These are phyloP conservation scores for Strigamia transsilvanica DNA, from an alignment of 2,888 invertebrate species.

Conservation along the genomic window DNA sequence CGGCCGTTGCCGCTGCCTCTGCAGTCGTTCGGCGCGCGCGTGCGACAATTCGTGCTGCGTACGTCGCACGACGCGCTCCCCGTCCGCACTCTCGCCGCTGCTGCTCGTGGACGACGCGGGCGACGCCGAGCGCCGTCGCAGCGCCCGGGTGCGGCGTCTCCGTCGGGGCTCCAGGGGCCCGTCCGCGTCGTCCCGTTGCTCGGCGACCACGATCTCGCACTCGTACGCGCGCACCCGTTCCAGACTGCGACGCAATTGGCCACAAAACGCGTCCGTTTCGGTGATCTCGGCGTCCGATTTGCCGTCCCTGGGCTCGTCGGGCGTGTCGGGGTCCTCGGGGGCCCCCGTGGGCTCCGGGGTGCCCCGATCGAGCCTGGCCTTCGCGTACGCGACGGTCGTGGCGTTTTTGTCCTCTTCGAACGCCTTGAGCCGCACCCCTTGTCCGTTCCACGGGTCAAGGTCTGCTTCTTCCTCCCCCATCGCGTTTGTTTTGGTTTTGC, in stretches of 20 bases:
- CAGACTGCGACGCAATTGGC: not conserved
- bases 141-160: not conserved
- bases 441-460: slow-evolving; percentile 26
- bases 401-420: not conserved
- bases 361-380: not conserved
- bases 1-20: not conserved
- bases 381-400: not conserved
- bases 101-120: not conserved
- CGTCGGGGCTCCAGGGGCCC: not conserved
- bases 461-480: slow-evolving; percentile 34
- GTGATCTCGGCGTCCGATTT: not conserved
- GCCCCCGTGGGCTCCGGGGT: not conserved
- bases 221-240: not conserved
- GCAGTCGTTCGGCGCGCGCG: not conserved
- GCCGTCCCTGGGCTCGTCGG: not conserved
- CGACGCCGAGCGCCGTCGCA: not conserved
- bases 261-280: not conserved
- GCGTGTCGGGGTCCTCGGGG: not conserved
- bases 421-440: slow-evolving; percentile 11
- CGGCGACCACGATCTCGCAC: not conserved
- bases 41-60: slow-evolving; percentile 32
- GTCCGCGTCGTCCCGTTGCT: not conserved
- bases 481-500: slow-evolving; percentile 1
- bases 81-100: not conserved
- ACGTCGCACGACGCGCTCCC: not conserved